These are phyloP conservation scores for Heliconius himera DNA, from an alignment of 1,140 invertebrate genomes.

Conservation along the genomic window DNA sequence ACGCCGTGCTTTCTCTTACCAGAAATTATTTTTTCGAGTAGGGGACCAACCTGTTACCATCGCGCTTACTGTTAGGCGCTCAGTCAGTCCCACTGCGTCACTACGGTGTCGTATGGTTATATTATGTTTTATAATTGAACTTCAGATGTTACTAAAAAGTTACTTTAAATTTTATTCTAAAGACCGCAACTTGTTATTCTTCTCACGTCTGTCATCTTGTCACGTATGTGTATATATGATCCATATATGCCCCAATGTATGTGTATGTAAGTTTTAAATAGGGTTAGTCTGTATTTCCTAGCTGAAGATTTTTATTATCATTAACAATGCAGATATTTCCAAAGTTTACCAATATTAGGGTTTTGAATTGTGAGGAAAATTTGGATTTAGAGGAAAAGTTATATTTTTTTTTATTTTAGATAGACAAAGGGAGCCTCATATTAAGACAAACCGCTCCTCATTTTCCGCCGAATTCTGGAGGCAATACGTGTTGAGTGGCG, in stretches of 20 bases:
- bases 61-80: no score
- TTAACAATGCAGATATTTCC: not conserved
- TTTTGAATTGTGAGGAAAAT: not conserved
- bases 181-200: not conserved
- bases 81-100: no score
- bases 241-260: not conserved
- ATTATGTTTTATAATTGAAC: not conserved
- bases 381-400: no score
- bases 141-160: not conserved
- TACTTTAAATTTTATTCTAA: not conserved
- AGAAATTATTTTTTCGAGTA: no score
- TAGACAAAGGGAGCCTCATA: no score
- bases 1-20: no score
- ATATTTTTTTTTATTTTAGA: no score
- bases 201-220: constrained; percentile 15
- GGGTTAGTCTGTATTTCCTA: not conserved
- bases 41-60: no score
- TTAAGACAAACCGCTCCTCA: no score
- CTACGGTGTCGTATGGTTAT: no score
- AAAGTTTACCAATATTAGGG: not conserved
- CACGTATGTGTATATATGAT: constrained; percentile 18
- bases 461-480: no score
- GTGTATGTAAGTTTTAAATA: not conserved
- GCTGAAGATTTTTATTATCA: not conserved
- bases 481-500: no score